Base-by-base conservation (phyloP, 2,888 invertebrate species). In the Epirrhoe tristata region DNA sequence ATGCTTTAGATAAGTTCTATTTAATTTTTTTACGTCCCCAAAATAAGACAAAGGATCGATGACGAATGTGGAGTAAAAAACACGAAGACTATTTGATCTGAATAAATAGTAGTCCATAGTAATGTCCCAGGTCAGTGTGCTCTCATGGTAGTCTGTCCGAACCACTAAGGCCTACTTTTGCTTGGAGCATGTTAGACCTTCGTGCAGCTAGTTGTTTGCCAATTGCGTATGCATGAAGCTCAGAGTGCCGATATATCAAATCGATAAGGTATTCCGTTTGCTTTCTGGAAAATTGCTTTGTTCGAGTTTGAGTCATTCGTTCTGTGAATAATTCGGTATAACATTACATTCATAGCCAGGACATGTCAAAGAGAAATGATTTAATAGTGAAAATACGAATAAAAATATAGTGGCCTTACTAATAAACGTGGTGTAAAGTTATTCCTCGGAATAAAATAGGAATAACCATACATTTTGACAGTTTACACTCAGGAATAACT, bases 191-290 rank as follows among this genome's bases (percentile, higher is more conserved):
- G 71, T 64, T 67, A 71, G 73, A 71, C 74, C 75, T 78, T 78
- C 78, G 74, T 66, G 72, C 66, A 75, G 76, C 74, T 76, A 75
- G 76, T 81, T 81, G 81, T 82, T 81, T 81, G 79, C 78, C 80
- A 76, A 84, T 84, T 83, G 81, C 79, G 84, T 84, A 86, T 86
- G 84, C 84, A 85, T 85, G 85, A 82, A 82, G 76, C 77, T 80
- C 70, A 63, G 73, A 77, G 74, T 68, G 73, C 68, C 73, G 75
- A 80, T 81, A 75, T 82, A 80, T 81, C 78, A 77, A 82, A 79
- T 77, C 81, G 77, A 80, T 77, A 79, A 74, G 69, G 67, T 75
- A 67, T 70, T 70, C 74, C 74, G 74, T 79, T 76, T 78, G 74
- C 69, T 74, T 73, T 74, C 74, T 71, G 71, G 73, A 70, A 75